Base-by-base conservation (phyloP, 2,888 invertebrate species). In the Steinernema carpocapsae region DNA sequence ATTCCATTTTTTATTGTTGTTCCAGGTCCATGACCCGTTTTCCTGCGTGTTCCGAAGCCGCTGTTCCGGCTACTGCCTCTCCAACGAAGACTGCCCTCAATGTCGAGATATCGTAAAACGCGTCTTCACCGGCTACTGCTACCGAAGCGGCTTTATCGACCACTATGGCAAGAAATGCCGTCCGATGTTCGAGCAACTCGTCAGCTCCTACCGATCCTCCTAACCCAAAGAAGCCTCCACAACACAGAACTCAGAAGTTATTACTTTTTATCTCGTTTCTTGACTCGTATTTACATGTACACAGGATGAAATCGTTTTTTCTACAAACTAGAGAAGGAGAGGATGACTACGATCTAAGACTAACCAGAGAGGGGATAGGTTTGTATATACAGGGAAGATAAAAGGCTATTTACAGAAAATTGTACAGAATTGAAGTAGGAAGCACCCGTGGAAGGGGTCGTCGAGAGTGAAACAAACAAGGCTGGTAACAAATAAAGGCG, bases 71-170 rank as follows among this genome's bases (percentile, higher is more conserved):
- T 51, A 70, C 70, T 78, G 78, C 43, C 42, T 78, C 24, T 70
- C 73, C 64, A 70, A 78, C 22, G 45, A 71, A 14, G 78, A 80
- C 32, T 78, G 78, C 32, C 78, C 79, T 7, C 76, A 52, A 22
- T 80, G 78, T 26, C 64, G 64, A n/a, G 78, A 78, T 37, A 76
- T 80, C 42, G 78, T 78, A 22, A 75, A 77, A 70, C 76, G 78
- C 0, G 80, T 78, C 17, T 78, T 78, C 71, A 78, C 78, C 6
- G 78, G 78, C 26, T 78, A 71, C 43, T 78, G 78, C 72, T 80
- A 71, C 52, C 75, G 78, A 0, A 46, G 32, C 32, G 74, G 74
- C 1, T 78, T 76, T 52, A 78, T 80, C 72, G 78, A 78, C 12
- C 78, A 80, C 64, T 78, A 78, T 52, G 42, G 45, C 17, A 52